Evolutionary conservation across 1,140 invertebrate species (phyloP).

Genomic region (Druon quercuslanigerum): DNA sequence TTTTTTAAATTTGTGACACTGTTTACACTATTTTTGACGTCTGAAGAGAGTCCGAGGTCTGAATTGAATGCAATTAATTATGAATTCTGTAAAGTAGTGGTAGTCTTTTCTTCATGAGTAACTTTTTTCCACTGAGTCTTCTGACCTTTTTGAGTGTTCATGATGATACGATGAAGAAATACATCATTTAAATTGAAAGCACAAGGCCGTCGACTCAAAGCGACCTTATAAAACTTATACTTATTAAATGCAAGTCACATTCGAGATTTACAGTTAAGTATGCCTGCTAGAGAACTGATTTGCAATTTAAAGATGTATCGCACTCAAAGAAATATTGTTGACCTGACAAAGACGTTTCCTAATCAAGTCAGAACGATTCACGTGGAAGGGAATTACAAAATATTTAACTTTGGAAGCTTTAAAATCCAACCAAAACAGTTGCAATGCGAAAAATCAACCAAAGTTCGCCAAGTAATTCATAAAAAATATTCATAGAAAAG

Average conservation of each 20-base stretch:
- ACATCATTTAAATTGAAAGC: conserved; percentile 26
- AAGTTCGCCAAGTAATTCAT: too few species aligned
- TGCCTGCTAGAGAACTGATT: conserved; percentile 30
- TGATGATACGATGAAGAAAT: background rate
- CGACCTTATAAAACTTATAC: conserved; percentile 31
- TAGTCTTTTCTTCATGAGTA: background rate
- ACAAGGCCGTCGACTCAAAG: conserved; percentile 26
- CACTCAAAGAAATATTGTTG: background rate
- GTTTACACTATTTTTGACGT: too few species aligned
- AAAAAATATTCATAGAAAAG: too few species aligned
- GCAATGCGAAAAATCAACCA: too few species aligned
- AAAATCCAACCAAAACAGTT: too few species aligned
- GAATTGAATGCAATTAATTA: too few species aligned
- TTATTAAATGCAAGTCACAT: conserved; percentile 43
- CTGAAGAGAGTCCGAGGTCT: too few species aligned
- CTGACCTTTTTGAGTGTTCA: background rate
- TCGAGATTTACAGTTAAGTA: conserved; percentile 48
- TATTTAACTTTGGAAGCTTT: too few species aligned
- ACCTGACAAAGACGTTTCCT: background rate
- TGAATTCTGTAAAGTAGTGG: background rate
- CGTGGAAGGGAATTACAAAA: too few species aligned
- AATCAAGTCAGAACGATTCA: background rate
- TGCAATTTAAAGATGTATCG: conserved; percentile 26
- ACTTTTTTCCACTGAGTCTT: too few species aligned
- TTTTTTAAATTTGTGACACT: too few species aligned